A percentile compares a stretch with the other conserved stretches of the same genome.
Conservation (phyloP, 2,888 invertebrate genomes). For the Tetragonisca angustula region DNA sequence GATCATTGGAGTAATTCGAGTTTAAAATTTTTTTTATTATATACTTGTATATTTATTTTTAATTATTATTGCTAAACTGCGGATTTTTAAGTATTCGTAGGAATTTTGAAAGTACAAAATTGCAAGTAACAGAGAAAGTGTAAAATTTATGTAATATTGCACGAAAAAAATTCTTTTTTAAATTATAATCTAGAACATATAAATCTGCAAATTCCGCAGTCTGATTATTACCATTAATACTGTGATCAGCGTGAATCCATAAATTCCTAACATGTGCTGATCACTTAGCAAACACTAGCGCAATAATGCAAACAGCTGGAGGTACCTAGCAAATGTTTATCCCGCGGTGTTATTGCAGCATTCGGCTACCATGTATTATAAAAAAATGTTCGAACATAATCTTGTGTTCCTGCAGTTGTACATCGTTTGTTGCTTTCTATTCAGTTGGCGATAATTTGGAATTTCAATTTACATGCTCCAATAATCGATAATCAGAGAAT, state of each 20-base stretch:
- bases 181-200: no score
- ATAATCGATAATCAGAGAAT: conserved; percentile 30
- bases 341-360: not conserved
- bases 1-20: no score
- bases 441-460: conserved; percentile 16
- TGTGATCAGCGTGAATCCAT: not conserved
- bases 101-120: no score
- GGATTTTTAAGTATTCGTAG: no score
- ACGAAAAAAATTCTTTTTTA: no score
- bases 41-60: no score
- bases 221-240: not conserved
- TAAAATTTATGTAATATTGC: no score
- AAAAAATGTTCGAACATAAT: not conserved
- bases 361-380: not conserved
- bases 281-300: not conserved
- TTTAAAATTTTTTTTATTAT: no score
- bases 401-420: not conserved
- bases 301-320: not conserved
- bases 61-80: no score
- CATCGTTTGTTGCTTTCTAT: not conserved
- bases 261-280: not conserved
- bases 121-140: no score
- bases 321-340: not conserved
- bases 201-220: no score
- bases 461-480: conserved; percentile 14